phyloP scores from a whole-genome alignment of 2,797 vertebrate species.

The Erpetoichthys calabaricus region DNA sequence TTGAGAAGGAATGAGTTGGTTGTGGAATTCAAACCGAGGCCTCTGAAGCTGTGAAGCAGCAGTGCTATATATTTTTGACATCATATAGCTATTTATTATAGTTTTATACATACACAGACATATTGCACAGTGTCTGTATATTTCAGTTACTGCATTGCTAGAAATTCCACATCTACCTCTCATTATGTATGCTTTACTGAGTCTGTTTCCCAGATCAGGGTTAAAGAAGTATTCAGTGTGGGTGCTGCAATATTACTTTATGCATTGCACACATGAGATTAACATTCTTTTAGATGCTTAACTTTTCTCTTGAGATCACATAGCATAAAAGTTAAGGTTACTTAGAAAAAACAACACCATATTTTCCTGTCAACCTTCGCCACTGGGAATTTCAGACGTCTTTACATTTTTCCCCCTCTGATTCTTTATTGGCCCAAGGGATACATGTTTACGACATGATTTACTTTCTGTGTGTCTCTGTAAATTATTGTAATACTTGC shows the following conservation, averaged over 20 bases:
- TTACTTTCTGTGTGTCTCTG: slow-evolving; percentile 61
- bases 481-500: slow-evolving; percentile 64
- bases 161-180: not conserved
- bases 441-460: slow-evolving; percentile 65
- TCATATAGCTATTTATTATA: too few relatives aligned
- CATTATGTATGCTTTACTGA: slow-evolving; percentile 3
- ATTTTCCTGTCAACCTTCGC: slow-evolving; percentile 65
- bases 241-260: slow-evolving; percentile 39
- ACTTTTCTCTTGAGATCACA: slow-evolving; percentile 68
- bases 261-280: slow-evolving; percentile 52
- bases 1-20: too few relatives aligned
- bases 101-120: too few relatives aligned
- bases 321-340: slow-evolving; percentile 62
- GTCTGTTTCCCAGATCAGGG: slow-evolving; percentile 16
- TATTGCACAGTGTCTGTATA: too few relatives aligned
- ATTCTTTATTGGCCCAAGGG: slow-evolving; percentile 59
- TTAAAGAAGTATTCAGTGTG: slow-evolving; percentile 16
- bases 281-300: slow-evolving; percentile 69
- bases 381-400: slow-evolving; percentile 62
- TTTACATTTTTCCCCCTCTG: slow-evolving; percentile 57
- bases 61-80: too few relatives aligned
- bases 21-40: too few relatives aligned
- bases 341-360: slow-evolving; percentile 62
- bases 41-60: too few relatives aligned
- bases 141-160: too few relatives aligned